Base-by-base conservation (phyloP, 2,113 vertebrate genomes). In the Neomonachus schauinslandi region DNA sequence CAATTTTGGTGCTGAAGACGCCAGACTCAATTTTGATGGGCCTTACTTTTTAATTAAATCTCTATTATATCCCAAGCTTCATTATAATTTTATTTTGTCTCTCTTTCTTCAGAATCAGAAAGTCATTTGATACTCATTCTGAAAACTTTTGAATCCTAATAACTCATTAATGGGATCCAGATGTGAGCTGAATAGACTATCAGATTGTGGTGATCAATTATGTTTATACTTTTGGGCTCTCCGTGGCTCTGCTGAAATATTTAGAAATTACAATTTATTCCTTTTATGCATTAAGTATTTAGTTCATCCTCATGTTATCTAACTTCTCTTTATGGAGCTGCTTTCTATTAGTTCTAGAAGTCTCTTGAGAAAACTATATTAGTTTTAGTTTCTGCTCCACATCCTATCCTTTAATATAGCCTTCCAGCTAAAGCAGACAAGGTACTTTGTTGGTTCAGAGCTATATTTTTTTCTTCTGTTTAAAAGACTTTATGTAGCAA, bases 81-180 rank as follows among this genome's bases (percentile, higher is more conserved):
- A 81, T 77, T 96, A 42, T 93, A 89, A 93, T 93, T 92, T 96
- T 94, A 96, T 89, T 98, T 71, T 96, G 28, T 72, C 36, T 72
- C 36, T 86, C 79, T 77, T 51, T 86, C 18, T 81, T 91, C 74
- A 77, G 42, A 97, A 89, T 93, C 74, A 83, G 61, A 92, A 93
- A 93, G 26, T 31, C 80, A 87, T 91, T 85, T 89, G 33, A 89
- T 69, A 79, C 31, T 95, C 14, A 76, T 96, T 96, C 80, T 80
- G 26, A 33, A 98, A 91, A 89, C 53, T 91, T 96, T 67, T 46
- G 21, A 92, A 86, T 89, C 51, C 80, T 96, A 97, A 72, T 91
- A 96, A 96, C 36, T 95, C 55, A 97, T 96, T 95, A 84, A 72
- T 79, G 26, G 49, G n/a, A 91, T 79, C 46, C 65, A 97, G 84